phyloP scores from a whole-genome alignment of 2,113 vertebrate genomes.

The Cyanistes caeruleus region DNA sequence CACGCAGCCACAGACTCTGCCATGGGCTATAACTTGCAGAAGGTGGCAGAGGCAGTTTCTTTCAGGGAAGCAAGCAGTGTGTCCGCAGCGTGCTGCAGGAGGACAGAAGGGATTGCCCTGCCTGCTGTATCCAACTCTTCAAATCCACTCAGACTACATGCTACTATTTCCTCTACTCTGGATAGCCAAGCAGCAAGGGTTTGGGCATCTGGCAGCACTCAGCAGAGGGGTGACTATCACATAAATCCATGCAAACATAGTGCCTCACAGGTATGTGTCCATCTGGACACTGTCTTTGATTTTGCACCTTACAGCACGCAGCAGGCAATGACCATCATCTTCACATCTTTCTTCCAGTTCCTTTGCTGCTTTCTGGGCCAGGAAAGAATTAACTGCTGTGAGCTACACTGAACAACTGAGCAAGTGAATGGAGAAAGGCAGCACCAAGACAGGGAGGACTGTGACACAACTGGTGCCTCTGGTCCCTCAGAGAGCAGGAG shows the following conservation, averaged over 20 bases:
- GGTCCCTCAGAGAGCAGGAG: not conserved
- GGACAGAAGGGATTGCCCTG: not conserved
- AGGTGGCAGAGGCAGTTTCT: not conserved
- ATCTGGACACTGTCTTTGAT: not conserved
- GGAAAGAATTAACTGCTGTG: not conserved
- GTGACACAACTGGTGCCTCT: not conserved
- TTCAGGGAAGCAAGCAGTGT: rapidly evolving
- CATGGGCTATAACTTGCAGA: not conserved
- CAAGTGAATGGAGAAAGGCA: not conserved
- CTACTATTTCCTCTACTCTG: not conserved
- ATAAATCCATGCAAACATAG: not conserved
- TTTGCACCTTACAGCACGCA: not conserved
- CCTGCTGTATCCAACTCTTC: not conserved
- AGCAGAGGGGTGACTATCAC: not conserved
- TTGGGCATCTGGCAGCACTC: not conserved
- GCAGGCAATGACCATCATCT: not conserved
- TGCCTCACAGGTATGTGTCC: not conserved
- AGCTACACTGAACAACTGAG: not conserved
- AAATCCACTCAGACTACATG: not conserved
- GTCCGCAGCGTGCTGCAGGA: not conserved
- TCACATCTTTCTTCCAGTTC: not conserved
- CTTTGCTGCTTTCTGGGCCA: not conserved
- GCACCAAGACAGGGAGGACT: not conserved
- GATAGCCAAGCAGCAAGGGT: not conserved
- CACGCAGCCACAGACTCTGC: not conserved